Conservation (phyloP, 1,140 invertebrate species). For the Sycobia sp. region DNA sequence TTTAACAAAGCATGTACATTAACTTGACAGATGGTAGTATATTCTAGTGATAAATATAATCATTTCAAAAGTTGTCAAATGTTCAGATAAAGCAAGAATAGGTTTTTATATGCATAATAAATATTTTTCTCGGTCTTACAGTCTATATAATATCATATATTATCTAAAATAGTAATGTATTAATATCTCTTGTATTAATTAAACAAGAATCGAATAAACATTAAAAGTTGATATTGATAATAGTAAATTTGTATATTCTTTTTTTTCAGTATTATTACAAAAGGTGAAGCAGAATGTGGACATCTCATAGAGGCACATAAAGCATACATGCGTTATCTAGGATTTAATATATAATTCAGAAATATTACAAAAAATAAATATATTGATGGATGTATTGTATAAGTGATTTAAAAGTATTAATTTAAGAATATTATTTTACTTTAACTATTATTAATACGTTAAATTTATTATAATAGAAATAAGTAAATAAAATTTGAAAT, state of each 20-base stretch:
- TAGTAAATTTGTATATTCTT: no score
- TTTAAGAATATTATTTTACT: background rate
- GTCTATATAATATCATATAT: no score
- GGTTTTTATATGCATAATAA: no score
- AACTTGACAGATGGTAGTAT: slow-evolving; percentile 42
- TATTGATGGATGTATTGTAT: no score
- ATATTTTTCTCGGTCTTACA: no score
- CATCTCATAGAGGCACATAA: slow-evolving; percentile 94
- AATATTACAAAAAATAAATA: no score
- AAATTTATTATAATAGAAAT: background rate
- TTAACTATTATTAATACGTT: background rate
- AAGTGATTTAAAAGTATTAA: no score
- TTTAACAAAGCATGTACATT: slow-evolving; percentile 52
- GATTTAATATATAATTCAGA: slow-evolving; percentile 94
- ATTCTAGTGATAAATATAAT: slow-evolving; percentile 41
- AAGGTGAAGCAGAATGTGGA: slow-evolving; percentile 90
- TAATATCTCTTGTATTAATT: no score
- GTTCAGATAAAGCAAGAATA: no score
- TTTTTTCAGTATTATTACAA: slow-evolving; percentile 85
- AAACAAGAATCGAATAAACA: no score
- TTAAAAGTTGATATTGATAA: no score
- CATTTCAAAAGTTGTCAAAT: slow-evolving; percentile 39
- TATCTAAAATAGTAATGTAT: no score
- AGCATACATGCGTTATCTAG: slow-evolving; percentile 92
- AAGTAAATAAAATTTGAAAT: background rate